Conservation (phyloP, 2,888 invertebrate species). For the Andrena minutula region DNA sequence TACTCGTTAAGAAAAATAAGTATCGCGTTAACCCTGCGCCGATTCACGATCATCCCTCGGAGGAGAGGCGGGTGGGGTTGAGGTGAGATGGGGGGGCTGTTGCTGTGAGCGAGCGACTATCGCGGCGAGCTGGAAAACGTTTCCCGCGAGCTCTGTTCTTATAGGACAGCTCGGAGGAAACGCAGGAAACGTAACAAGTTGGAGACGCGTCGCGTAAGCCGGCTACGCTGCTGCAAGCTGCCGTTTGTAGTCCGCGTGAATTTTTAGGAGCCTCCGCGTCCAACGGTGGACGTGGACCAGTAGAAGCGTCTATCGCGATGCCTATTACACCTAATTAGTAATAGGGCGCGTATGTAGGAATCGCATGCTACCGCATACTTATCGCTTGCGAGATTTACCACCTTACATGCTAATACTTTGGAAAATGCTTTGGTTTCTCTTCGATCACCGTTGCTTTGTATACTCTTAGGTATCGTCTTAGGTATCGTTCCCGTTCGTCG, state of each 20-base stretch:
- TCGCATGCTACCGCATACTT: slow-evolving; percentile 21
- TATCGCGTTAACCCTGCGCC: slow-evolving; percentile 69
- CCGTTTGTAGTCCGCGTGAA: background rate
- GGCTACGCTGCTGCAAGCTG: slow-evolving; percentile 41
- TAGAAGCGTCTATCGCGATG: slow-evolving; percentile 53
- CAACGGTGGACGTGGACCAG: slow-evolving; percentile 27
- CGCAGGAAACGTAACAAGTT: slow-evolving; percentile 54
- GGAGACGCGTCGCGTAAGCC: slow-evolving; percentile 50
- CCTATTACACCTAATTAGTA: background rate
- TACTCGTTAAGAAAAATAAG: slow-evolving; percentile 81
- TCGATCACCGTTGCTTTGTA: slow-evolving; percentile 66
- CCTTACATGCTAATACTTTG: slow-evolving; percentile 83
- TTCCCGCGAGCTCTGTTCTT: slow-evolving; percentile 14
- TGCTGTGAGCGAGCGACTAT: slow-evolving; percentile 14
- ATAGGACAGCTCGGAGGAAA: slow-evolving; percentile 39
- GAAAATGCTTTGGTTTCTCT: slow-evolving; percentile 67
- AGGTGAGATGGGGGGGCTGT: background rate
- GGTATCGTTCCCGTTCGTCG: slow-evolving; percentile 69
- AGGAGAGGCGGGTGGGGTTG: slow-evolving; percentile 40
- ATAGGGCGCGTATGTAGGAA: slow-evolving; percentile 40
- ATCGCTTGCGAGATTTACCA: slow-evolving; percentile 54
- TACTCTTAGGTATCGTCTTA: slow-evolving; percentile 57
- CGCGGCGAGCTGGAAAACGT: slow-evolving; percentile 1
- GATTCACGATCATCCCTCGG: slow-evolving; percentile 69
- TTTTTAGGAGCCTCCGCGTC: slow-evolving; percentile 1